These are phyloP conservation scores for Apoda limacodes DNA, from an alignment of 2,888 invertebrate species.

Conservation along the genomic window DNA sequence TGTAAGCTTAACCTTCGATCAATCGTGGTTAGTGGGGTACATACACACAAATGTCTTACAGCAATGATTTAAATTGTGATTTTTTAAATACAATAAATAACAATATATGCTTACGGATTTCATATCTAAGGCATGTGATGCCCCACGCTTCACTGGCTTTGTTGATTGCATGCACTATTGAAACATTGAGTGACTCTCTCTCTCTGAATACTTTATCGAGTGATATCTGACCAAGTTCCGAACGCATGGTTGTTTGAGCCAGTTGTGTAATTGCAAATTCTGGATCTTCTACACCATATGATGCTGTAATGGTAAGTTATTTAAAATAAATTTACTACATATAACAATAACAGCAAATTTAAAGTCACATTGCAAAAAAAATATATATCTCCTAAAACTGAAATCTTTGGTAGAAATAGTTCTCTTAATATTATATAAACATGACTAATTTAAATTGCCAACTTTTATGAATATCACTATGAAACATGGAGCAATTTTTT, in stretches of 20 bases:
- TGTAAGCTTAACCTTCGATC: too few relatives aligned
- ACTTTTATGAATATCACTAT: too few relatives aligned
- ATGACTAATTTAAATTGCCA: too few relatives aligned
- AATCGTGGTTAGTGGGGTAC: too few relatives aligned
- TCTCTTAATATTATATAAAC: too few relatives aligned
- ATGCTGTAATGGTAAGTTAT: slow-evolving; percentile 76
- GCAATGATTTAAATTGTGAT: neutral
- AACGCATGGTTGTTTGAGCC: slow-evolving; percentile 99
- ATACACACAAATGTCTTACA: too few relatives aligned
- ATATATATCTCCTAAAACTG: too few relatives aligned
- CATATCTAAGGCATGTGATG: slow-evolving; percentile 89
- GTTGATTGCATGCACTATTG: slow-evolving; percentile 96
- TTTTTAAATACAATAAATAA: slow-evolving; percentile 27
- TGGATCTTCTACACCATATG: slow-evolving; percentile 99
- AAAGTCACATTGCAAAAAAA: too few relatives aligned
- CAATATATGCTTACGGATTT: slow-evolving; percentile 48
- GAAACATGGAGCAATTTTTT: too few relatives aligned
- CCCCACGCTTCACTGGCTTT: slow-evolving; percentile 99
- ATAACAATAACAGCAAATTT: too few relatives aligned
- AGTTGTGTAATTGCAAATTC: slow-evolving; percentile 99
- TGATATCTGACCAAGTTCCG: slow-evolving; percentile 97
- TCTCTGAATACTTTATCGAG: slow-evolving; percentile 97
- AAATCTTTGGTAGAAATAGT: too few relatives aligned
- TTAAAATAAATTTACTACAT: too few relatives aligned
- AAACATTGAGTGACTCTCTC: slow-evolving; percentile 93